These are phyloP conservation scores for Enteromius afrohamiltoni DNA, from an alignment of 2,797 vertebrate genomes.

Conservation along the genomic window DNA sequence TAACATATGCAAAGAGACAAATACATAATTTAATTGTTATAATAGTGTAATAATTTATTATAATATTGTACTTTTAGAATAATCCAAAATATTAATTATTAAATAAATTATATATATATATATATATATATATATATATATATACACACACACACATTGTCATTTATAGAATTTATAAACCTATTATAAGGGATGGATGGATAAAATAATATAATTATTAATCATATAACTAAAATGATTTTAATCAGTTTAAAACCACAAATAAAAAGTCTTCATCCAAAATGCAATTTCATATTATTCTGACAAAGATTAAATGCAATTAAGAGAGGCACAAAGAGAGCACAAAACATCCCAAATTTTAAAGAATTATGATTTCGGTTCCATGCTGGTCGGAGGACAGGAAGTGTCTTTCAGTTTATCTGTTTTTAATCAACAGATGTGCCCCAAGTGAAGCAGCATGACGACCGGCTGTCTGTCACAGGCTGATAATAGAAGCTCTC, in stretches of 20 bases:
- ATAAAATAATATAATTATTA: too few species aligned
- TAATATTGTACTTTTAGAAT: too few species aligned
- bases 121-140: too few species aligned
- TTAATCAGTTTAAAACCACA: neutral
- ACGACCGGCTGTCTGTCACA: slow-evolving; percentile 24
- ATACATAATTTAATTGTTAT: too few species aligned
- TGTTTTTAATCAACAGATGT: slow-evolving; percentile 43
- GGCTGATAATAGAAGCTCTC: slow-evolving; percentile 31
- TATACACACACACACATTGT: too few species aligned
- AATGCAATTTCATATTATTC: neutral
- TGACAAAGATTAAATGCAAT: neutral
- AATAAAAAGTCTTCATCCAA: neutral
- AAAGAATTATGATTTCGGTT: neutral
- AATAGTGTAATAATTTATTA: too few species aligned
- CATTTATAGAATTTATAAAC: too few species aligned
- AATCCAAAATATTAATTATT: too few species aligned
- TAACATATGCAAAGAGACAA: too few species aligned
- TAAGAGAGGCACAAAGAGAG: neutral
- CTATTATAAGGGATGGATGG: too few species aligned
- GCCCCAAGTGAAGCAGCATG: slow-evolving; percentile 30
- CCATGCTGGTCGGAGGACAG: neutral
- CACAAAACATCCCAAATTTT: neutral
- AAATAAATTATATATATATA: too few species aligned
- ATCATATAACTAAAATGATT: too few species aligned
- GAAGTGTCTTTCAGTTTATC: slow-evolving; percentile 2